These are phyloP conservation scores for Drosophila gunungcola DNA, from an alignment of 1,140 invertebrate species.

Conservation along the genomic window DNA sequence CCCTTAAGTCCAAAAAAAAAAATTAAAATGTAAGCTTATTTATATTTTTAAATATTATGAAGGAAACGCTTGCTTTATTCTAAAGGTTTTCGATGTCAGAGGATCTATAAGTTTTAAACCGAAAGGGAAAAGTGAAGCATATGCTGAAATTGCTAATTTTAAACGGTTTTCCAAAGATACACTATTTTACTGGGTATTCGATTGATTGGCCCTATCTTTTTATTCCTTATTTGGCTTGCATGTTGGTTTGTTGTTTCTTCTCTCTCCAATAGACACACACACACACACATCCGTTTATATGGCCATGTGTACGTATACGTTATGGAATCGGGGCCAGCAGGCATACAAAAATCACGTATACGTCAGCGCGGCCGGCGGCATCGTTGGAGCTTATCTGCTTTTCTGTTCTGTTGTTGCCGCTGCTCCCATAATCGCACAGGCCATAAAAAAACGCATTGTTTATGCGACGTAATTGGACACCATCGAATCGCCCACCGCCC, in stretches of 20 bases:
- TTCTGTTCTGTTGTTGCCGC: conserved; percentile 42
- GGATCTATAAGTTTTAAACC: too few species aligned
- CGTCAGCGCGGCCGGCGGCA: conserved; percentile 58
- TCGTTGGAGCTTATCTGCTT: conserved; percentile 69
- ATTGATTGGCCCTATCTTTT: conserved; percentile 4
- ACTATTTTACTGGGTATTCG: conserved; percentile 5
- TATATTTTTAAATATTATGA: too few species aligned
- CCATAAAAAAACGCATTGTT: conserved; percentile 82
- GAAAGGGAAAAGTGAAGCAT: too few species aligned
- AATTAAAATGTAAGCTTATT: too few species aligned
- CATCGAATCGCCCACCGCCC: conserved; percentile 32
- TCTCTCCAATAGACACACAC: conserved; percentile 2
- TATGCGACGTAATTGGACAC: conserved; percentile 82
- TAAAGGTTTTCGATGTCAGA: too few species aligned
- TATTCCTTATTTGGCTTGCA: conserved; percentile 11
- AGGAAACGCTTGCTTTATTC: too few species aligned
- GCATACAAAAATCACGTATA: conserved; percentile 77
- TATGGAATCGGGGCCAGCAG: conserved; percentile 55
- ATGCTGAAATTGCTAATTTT: too few species aligned
- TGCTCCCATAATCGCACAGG: conserved; percentile 69
- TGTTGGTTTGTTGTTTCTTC: conserved; percentile 21
- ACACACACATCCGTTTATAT: conserved; percentile 8
- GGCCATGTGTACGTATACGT: conserved; percentile 31
- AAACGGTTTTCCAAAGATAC: too few species aligned
- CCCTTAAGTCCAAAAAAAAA: too few species aligned